Conservation (phyloP, 2,113 vertebrate species). For the Hirundichthys speculiger region DNA sequence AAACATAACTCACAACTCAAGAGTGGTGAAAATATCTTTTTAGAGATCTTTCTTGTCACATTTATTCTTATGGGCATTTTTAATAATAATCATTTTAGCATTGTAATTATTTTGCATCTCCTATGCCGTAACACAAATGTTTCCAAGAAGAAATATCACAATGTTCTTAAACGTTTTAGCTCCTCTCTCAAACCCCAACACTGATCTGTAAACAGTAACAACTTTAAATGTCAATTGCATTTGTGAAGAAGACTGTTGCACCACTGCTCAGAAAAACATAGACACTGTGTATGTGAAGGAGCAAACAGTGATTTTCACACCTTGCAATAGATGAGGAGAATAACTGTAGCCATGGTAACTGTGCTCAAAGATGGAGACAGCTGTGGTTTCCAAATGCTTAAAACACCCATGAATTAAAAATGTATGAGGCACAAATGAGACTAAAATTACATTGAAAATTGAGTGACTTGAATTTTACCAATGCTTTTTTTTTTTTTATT, state of each 20-base stretch:
- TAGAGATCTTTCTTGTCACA: too few species aligned
- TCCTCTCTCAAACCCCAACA: neutral
- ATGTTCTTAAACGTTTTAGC: neutral
- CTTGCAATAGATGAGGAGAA: slow-evolving; percentile 24
- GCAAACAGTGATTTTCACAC: slow-evolving; percentile 28
- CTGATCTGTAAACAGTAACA: neutral
- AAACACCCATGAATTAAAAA: slow-evolving; percentile 27
- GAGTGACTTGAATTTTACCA: neutral
- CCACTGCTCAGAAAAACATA: slow-evolving; percentile 15
- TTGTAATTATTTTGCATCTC: too few species aligned
- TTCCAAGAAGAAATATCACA: too few species aligned
- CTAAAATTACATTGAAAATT: neutral
- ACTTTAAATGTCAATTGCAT: slow-evolving; percentile 3
- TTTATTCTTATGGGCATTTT: too few species aligned
- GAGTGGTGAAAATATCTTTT: too few species aligned
- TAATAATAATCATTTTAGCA: too few species aligned
- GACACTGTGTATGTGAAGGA: slow-evolving; percentile 7
- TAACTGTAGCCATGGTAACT: slow-evolving; percentile 31
- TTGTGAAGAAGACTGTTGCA: slow-evolving; percentile 9
- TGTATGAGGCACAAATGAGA: slow-evolving; percentile 1
- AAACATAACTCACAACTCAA: too few species aligned
- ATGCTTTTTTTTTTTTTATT: neutral
- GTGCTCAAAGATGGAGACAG: slow-evolving; percentile 21
- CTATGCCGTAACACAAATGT: too few species aligned
- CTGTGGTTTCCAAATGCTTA: slow-evolving; percentile 12